phyloP scores from a whole-genome alignment of 2,888 invertebrate genomes.

The Neoscelio sp. region DNA sequence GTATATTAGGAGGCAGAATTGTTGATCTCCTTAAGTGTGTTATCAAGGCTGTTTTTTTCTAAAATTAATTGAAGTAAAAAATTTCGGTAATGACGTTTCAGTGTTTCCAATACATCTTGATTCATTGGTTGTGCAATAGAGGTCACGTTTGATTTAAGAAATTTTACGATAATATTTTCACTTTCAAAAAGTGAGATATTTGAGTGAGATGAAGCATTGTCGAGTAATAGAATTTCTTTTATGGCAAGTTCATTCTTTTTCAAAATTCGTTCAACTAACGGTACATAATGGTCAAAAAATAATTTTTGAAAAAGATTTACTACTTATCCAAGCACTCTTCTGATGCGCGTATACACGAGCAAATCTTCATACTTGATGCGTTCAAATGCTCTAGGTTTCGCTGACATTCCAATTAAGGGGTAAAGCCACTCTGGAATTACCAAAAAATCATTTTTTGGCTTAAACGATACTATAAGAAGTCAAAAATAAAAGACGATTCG shows the following conservation, averaged over 20 bases:
- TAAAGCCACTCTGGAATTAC: too few species aligned
- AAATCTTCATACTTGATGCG: conserved; percentile 58
- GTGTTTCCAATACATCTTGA: conserved; percentile 69
- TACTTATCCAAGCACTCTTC: conserved; percentile 68
- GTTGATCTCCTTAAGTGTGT: conserved; percentile 29
- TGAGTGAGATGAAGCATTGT: conserved; percentile 69
- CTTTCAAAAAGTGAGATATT: conserved; percentile 32
- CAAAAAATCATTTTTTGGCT: too few species aligned
- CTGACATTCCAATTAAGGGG: conserved; percentile 68
- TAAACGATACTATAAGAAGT: too few species aligned
- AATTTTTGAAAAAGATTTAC: conserved; percentile 52
- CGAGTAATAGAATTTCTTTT: conserved; percentile 69
- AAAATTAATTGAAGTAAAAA: conserved; percentile 53
- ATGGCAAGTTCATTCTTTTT: conserved; percentile 37
- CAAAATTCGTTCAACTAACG: conserved; percentile 54
- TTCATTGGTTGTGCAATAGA: conserved; percentile 68
- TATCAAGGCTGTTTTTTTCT: conserved; percentile 27
- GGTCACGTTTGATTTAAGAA: conserved; percentile 69
- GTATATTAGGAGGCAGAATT: too few species aligned
- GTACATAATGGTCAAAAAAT: conserved; percentile 63
- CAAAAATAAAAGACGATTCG: too few species aligned
- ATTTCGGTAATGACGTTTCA: conserved; percentile 69
- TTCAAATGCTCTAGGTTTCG: conserved; percentile 66
- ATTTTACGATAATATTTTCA: conserved; percentile 54
- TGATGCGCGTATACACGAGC: conserved; percentile 66